A percentile compares a stretch with the other conserved stretches of the same genome.
Evolutionary conservation across 2,113 vertebrate genomes (phyloP).

Genomic region (Pseudolaguvia tuberculata): DNA sequence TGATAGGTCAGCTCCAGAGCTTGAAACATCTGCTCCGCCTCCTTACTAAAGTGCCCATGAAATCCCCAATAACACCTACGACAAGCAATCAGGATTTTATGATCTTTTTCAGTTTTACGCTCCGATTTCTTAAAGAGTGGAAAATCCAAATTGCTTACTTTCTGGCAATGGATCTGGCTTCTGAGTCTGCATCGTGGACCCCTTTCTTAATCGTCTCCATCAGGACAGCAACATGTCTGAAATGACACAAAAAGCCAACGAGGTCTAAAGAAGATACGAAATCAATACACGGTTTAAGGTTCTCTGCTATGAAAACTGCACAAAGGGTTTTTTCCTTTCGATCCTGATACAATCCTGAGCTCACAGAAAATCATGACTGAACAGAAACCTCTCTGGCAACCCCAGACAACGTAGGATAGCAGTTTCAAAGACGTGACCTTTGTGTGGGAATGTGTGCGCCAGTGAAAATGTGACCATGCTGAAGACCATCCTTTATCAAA

Average conservation of each 20-base stretch:
- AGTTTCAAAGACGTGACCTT: conserved; percentile 18
- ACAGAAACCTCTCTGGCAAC: background rate
- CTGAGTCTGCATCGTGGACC: conserved; percentile 90
- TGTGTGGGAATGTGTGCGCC: conserved; percentile 5
- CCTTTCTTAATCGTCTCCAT: conserved; percentile 94
- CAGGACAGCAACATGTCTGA: conserved; percentile 80
- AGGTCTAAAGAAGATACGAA: background rate
- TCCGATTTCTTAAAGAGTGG: background rate
- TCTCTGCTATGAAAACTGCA: background rate
- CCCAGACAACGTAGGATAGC: background rate
- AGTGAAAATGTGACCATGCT: background rate
- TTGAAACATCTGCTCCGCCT: conserved; percentile 88
- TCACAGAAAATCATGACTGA: conserved; percentile 6
- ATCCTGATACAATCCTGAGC: background rate
- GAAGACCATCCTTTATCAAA: background rate
- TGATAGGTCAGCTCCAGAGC: conserved; percentile 88
- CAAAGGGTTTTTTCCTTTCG: background rate
- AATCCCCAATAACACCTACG: conserved; percentile 87
- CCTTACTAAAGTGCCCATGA: conserved; percentile 83
- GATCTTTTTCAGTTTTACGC: background rate
- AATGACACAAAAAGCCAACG: conserved; percentile 27
- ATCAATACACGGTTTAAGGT: conserved; percentile 20
- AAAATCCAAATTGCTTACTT: conserved; percentile 72
- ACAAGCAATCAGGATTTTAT: background rate
- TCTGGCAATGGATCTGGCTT: conserved; percentile 87